Percentiles rank a stretch among this genome's conserved stretches.
Evolutionary conservation across 1,140 invertebrate genomes (phyloP).

Genomic region (Solenopsis invicta): DNA sequence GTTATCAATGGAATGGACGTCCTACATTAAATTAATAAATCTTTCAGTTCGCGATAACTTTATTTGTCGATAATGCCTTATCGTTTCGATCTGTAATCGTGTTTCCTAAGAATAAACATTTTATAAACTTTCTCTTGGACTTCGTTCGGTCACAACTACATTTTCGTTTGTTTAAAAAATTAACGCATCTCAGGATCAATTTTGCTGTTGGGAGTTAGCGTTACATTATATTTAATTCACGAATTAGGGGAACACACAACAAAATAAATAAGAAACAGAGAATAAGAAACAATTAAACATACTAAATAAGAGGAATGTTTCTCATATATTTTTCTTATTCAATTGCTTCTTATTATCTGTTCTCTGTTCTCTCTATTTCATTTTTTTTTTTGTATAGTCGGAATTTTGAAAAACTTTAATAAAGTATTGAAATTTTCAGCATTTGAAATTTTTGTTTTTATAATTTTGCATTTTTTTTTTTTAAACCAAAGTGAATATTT

Average conservation of each 20-base stretch:
- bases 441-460: not conserved
- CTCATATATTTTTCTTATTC: no score
- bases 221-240: not conserved
- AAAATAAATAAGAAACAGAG: no score
- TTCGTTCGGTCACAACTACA: not conserved
- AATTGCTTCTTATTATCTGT: no score
- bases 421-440: not conserved
- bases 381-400: no score
- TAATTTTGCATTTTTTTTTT: not conserved
- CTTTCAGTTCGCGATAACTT: not conserved
- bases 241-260: no score
- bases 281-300: no score
- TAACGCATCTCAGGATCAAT: not conserved
- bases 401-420: not conserved
- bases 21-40: constrained; percentile 2
- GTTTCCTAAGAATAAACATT: not conserved
- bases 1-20: not conserved
- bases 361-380: no score
- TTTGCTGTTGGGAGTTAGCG: not conserved
- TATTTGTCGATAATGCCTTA: not conserved
- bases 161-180: not conserved
- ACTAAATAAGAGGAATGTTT: no score
- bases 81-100: not conserved
- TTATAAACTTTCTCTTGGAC: not conserved
- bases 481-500: not conserved